Conservation (phyloP, 2,797 vertebrate species). For the Cygnus olor region DNA sequence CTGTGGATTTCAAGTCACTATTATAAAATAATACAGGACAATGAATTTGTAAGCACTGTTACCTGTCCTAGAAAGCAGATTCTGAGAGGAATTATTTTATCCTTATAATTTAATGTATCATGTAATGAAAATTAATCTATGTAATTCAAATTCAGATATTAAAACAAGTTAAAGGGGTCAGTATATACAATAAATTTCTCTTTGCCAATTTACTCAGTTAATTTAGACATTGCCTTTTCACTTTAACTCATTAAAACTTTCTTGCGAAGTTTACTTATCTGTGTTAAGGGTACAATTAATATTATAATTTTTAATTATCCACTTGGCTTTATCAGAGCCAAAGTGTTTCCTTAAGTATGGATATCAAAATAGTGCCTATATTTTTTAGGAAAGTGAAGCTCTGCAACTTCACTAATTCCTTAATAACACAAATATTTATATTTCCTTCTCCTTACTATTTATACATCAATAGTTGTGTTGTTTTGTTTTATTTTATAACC, state of each 20-base stretch:
- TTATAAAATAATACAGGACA: slow-evolving; percentile 7
- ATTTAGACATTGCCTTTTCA: slow-evolving; percentile 62
- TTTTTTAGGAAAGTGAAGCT: slow-evolving; percentile 16
- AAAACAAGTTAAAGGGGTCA: slow-evolving; percentile 61
- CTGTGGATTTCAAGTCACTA: neutral
- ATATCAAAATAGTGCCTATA: slow-evolving; percentile 49
- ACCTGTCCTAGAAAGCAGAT: slow-evolving; percentile 55
- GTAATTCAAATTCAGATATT: slow-evolving; percentile 54
- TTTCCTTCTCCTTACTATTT: neutral
- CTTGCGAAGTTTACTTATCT: slow-evolving; percentile 67
- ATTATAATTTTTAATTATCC: slow-evolving; percentile 71
- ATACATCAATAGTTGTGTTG: neutral
- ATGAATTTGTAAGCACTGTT: slow-evolving; percentile 35
- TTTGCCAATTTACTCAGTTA: slow-evolving; percentile 63
- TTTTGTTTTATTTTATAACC: slow-evolving; percentile 51
- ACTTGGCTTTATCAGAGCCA: slow-evolving; percentile 57
- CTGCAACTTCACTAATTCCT: slow-evolving; percentile 26
- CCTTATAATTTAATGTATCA: slow-evolving; percentile 26
- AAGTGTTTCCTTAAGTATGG: slow-evolving; percentile 66
- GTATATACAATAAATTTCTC: slow-evolving; percentile 63
- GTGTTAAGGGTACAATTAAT: slow-evolving; percentile 66
- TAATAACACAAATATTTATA: slow-evolving; percentile 38
- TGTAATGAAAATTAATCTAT: slow-evolving; percentile 59
- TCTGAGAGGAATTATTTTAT: slow-evolving; percentile 29
- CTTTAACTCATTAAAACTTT: slow-evolving; percentile 71